Evolutionary conservation across 2,888 invertebrate species (phyloP).

Genomic region (Drymonia ruficornis): DNA sequence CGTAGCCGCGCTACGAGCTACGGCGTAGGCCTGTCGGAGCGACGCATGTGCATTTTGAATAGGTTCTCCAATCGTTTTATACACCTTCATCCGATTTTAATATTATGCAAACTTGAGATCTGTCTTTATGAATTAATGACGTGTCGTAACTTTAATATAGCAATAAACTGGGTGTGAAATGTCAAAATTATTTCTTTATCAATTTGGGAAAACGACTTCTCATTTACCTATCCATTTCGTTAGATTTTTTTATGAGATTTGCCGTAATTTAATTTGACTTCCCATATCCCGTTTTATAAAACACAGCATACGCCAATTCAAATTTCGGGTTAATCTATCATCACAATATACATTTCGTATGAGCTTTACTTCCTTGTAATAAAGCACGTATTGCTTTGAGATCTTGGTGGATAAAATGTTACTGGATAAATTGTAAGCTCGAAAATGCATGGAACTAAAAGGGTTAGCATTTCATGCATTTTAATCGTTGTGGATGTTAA

Average conservation of each 20-base stretch:
- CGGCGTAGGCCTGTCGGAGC: conserved; percentile 58
- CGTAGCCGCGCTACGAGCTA: conserved; percentile 49
- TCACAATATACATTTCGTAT: conserved; percentile 28
- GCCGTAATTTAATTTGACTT: not conserved
- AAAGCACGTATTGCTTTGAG: conserved; percentile 33
- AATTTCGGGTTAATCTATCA: conserved; percentile 18
- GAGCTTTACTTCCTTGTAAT: conserved; percentile 34
- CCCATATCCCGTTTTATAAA: not conserved
- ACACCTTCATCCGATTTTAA: not conserved
- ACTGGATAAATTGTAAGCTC: too few species aligned
- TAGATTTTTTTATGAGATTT: too few species aligned
- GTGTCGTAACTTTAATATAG: not conserved
- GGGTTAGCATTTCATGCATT: conserved; percentile 67
- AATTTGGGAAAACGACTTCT: not conserved
- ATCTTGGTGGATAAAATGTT: conserved; percentile 12
- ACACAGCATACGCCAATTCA: conserved; percentile 14
- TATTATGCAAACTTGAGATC: not conserved
- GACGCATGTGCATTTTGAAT: conserved; percentile 77
- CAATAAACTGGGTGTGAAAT: not conserved
- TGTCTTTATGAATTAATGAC: too few species aligned
- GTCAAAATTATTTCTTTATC: not conserved
- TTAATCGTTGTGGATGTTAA: conserved; percentile 41
- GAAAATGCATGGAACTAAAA: conserved; percentile 62
- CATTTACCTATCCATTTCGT: too few species aligned
- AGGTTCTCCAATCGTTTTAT: not conserved